Evolutionary conservation across 2,888 invertebrate genomes (phyloP).

Genomic region (Eupsilia transversa): DNA sequence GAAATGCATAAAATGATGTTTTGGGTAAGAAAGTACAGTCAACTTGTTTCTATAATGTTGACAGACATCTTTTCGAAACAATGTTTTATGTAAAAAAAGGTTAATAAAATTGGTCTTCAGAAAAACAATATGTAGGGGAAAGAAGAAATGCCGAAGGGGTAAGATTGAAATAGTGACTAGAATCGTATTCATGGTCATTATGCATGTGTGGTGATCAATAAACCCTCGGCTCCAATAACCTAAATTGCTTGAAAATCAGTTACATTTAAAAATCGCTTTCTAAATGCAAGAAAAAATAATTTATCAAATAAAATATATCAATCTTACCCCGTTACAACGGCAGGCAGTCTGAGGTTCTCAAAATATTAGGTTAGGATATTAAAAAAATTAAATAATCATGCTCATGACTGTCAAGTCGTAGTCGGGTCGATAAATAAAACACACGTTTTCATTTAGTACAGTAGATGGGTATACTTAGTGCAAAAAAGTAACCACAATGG

Average conservation of each 20-base stretch:
- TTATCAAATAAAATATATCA: no score
- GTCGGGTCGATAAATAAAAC: no score
- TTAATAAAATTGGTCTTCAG: background rate
- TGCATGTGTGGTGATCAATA: slow-evolving; percentile 5
- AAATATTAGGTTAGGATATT: no score
- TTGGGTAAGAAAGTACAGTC: background rate
- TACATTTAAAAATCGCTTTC: no score
- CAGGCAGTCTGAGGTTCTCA: no score
- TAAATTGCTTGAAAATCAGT: background rate
- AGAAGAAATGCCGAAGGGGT: background rate
- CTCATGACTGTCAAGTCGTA: no score
- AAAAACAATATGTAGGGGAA: slow-evolving; percentile 1
- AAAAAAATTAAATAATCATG: no score
- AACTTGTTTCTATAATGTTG: background rate
- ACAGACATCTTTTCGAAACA: background rate
- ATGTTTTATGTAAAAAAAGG: background rate
- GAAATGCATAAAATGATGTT: background rate
- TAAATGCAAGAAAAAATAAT: no score
- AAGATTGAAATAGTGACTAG: background rate
- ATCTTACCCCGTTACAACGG: no score
- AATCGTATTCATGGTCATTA: slow-evolving; percentile 3
- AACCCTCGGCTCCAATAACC: slow-evolving; percentile 2
- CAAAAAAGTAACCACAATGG: no score
- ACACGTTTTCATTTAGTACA: no score
- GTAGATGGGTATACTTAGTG: no score